Evolutionary conservation across 2,888 invertebrate species (phyloP).

Genomic region (Melanostoma mellinum): DNA sequence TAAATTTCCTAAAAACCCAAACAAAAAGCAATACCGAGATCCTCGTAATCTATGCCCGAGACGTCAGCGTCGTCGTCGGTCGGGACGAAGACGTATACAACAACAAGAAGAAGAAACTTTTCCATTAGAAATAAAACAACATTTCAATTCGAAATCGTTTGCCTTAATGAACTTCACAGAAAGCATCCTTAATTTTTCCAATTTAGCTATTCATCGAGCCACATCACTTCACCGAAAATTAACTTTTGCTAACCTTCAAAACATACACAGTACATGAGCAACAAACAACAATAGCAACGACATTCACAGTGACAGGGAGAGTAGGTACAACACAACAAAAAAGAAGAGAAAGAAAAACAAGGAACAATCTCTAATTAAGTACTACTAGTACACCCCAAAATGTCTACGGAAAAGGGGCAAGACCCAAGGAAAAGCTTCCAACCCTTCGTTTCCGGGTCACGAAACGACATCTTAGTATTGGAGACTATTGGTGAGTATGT

Average conservation of each 20-base stretch:
- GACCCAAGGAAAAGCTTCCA: conserved; percentile 24
- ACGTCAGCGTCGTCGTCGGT: too few relatives aligned
- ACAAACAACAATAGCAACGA: conserved; percentile 13
- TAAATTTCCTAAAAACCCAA: conserved; percentile 16
- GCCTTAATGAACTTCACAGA: conserved; percentile 41
- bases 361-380: conserved; percentile 62
- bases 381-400: conserved; percentile 7
- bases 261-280: neutral
- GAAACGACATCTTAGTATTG: conserved; percentile 42
- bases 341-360: conserved; percentile 2
- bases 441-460: conserved; percentile 66
- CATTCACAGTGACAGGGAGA: neutral
- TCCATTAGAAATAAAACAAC: conserved; percentile 13
- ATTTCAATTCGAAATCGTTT: conserved; percentile 35
- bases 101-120: neutral
- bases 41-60: conserved; percentile 5
- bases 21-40: conserved; percentile 3
- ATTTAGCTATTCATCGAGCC: conserved; percentile 51
- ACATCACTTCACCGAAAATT: conserved; percentile 40
- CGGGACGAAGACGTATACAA: too few relatives aligned
- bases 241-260: conserved; percentile 41
- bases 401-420: neutral
- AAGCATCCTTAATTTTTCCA: conserved; percentile 56
- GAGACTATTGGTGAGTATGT: conserved; percentile 37
- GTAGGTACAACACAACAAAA: conserved; percentile 4